Evolutionary conservation across 2,888 invertebrate species (phyloP), one percentile per base, ranked within the genome.

Genomic region (Rhyacophila evoluta): DNA sequence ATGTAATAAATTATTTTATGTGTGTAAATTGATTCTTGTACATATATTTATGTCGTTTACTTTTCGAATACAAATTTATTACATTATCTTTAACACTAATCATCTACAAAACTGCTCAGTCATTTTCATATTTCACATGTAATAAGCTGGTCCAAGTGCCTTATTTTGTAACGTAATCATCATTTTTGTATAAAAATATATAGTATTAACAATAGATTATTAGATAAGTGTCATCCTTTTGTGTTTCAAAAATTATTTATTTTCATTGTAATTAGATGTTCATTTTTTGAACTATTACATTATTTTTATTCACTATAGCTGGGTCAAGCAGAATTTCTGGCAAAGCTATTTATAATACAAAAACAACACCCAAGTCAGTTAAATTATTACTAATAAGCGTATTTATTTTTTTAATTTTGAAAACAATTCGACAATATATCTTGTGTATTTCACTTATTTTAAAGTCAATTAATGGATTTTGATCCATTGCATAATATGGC

Each of bases 51-150:
- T 27, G 37, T 76, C 75, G 74, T 74, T 74, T 72, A 72, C 69
- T 71, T 39, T 72, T 74, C 81, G 81, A 83, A 33, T 80, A 82
- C 83, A 81, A 83, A 82, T 83, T 84, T 82, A 84, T 84, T 84
- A 82, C 82, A 84, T 84, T 84, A 81, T 82, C 83, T 71, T 75
- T 76, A 79, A 71, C 74, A 77, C 77, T 70, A 82, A 85, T 83
- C 78, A 77, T 78, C 83, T 83, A 84, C 79, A 82, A 77, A 80
- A 77, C 29, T 82, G 77, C 74, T 74, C 77, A 82, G 74, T 77
- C 67, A 41, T 77, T 37, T 73, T 78, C 78, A 81, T 72, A 82
- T 38, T 73, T 67, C 67, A 82, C 79, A 81, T 55, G 25, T 55
- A 55, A 55, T 55, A 55, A 55, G 19, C 10, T 55, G 69, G 72